Conservation (phyloP, 2,888 invertebrate species). For the Panopea generosa region DNA sequence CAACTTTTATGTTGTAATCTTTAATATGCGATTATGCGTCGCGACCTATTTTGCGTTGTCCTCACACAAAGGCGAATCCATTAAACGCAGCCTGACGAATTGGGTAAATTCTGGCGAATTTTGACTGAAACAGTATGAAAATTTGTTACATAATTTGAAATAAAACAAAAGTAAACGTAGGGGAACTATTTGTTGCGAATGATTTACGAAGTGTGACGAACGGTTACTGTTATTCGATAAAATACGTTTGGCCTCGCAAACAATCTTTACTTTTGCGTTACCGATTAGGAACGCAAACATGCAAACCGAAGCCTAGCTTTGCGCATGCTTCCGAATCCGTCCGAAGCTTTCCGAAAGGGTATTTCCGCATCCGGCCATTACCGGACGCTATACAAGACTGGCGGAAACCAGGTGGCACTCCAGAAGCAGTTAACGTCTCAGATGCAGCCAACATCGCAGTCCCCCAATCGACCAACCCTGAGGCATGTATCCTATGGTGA, state of each 20-base stretch:
- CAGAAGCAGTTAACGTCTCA: too few relatives aligned
- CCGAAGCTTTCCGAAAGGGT: conserved; percentile 3
- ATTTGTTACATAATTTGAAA: not conserved
- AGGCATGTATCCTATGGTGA: too few relatives aligned
- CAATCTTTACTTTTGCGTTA: not conserved
- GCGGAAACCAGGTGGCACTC: too few relatives aligned
- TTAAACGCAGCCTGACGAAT: not conserved
- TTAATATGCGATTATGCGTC: too few relatives aligned
- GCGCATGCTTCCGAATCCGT: not conserved
- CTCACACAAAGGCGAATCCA: not conserved
- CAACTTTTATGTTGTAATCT: too few relatives aligned
- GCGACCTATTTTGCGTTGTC: too few relatives aligned
- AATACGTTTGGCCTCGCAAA: not conserved
- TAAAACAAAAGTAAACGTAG: not conserved
- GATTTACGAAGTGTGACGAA: not conserved
- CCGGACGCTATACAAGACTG: not conserved
- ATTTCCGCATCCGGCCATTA: not conserved
- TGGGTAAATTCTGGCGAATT: conserved; percentile 1
- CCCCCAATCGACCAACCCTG: too few relatives aligned
- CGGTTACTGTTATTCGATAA: not conserved
- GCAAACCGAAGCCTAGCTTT: not conserved
- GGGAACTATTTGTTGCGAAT: not conserved
- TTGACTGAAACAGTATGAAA: not conserved
- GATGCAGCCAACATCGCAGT: too few relatives aligned
- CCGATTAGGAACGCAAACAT: not conserved